A percentile compares a stretch with the other conserved stretches of the same genome.
phyloP scores from a whole-genome alignment of 2,113 vertebrate genomes.

The Prunella himalayana region DNA sequence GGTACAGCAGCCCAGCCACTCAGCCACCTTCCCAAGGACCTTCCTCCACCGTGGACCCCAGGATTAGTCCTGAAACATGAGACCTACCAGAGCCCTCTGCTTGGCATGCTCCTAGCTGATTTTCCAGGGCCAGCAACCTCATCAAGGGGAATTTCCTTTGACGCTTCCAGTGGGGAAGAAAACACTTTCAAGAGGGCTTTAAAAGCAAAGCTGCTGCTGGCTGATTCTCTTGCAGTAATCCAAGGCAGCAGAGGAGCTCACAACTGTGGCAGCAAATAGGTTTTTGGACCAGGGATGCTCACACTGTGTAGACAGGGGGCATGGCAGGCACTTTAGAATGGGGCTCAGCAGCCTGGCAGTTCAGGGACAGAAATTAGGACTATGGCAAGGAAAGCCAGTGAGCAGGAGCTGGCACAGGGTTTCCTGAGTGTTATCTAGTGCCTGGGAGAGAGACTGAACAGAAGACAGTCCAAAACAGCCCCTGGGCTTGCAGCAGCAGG shows the following conservation, averaged over 20 bases:
- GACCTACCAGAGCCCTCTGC: not conserved
- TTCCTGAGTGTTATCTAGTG: not conserved
- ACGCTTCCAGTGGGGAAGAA: not conserved
- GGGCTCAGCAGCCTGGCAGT: not conserved
- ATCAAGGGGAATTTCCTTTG: slow-evolving; percentile 6
- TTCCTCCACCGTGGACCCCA: not conserved
- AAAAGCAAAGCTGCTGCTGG: not conserved
- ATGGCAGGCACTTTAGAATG: rapidly evolving
- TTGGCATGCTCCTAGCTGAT: not conserved
- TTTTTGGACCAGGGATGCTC: not conserved
- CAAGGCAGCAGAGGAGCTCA: not conserved
- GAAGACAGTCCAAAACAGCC: not conserved
- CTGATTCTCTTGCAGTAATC: not conserved
- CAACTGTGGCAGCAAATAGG: rapidly evolving
- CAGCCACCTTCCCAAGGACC: not conserved
- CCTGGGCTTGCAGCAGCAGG: rapidly evolving
- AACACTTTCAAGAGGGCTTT: not conserved
- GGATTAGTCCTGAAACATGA: not conserved
- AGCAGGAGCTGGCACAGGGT: not conserved
- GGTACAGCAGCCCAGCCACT: not conserved
- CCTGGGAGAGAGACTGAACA: not conserved
- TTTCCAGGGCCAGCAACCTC: not conserved
- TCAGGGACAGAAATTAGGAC: not conserved
- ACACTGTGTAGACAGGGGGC: rapidly evolving
- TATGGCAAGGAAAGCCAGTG: rapidly evolving